Percentiles rank a stretch among this genome's conserved stretches.
These are phyloP conservation scores for Zosterops japonicus DNA, from an alignment of 2,113 vertebrate genomes.

Conservation along the genomic window DNA sequence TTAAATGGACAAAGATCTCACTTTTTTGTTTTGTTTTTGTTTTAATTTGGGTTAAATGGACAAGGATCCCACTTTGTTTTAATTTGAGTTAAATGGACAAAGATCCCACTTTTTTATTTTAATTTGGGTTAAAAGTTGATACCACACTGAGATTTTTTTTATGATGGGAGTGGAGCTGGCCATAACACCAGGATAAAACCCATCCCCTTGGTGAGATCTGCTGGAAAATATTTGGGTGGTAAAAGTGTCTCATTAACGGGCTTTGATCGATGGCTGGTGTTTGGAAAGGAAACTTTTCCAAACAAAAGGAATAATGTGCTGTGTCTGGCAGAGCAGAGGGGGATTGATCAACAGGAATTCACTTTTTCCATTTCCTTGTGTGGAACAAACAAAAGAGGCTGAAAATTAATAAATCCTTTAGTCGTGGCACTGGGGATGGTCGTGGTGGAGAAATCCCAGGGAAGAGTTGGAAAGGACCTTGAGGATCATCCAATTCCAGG, in stretches of 20 bases:
- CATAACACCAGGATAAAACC: neutral
- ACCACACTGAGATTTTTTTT: neutral
- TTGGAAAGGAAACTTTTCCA: neutral
- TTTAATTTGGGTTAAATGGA: no score
- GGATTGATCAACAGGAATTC: neutral
- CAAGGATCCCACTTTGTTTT: no score
- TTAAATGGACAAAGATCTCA: no score
- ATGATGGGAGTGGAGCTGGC: neutral
- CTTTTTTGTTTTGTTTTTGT: no score
- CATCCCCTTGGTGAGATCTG: neutral
- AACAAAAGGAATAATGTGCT: neutral
- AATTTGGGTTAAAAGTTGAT: neutral
- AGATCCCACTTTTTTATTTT: no score
- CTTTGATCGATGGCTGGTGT: neutral
- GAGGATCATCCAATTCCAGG: neutral
- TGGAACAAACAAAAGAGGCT: slow-evolving; percentile 21
- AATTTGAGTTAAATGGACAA: no score
- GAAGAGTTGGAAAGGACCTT: neutral
- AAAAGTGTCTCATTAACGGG: neutral
- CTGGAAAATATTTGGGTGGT: slow-evolving; percentile 39
- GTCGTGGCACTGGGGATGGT: neutral
- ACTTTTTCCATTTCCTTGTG: slow-evolving; percentile 39
- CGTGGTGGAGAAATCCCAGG: neutral
- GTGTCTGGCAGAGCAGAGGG: neutral
- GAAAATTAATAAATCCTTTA: slow-evolving; percentile 8